These are phyloP conservation scores for Clarias pachynema DNA, from an alignment of 2,797 vertebrate species.

Conservation along the genomic window DNA sequence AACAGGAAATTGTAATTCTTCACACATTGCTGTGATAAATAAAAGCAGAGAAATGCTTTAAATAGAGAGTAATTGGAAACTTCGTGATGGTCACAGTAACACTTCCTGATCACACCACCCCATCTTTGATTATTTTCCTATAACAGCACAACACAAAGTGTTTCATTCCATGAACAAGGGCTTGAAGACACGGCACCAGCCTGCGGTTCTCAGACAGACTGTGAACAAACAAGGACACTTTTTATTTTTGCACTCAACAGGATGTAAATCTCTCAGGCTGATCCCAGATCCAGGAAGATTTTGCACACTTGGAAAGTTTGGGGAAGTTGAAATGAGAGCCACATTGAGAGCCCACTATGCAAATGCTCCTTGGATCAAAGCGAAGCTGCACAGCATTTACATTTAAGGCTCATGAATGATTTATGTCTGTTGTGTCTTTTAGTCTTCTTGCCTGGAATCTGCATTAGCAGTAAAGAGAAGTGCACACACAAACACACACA, in stretches of 20 bases:
- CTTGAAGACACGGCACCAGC: no score
- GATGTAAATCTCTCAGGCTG: conserved; percentile 7
- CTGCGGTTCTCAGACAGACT: neutral
- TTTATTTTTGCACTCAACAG: neutral
- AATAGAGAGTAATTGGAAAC: neutral
- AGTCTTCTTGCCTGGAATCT: conserved; percentile 23
- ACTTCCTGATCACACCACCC: neutral
- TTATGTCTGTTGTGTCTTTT: conserved; percentile 13
- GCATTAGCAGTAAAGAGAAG: conserved; percentile 24
- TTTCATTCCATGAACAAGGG: neutral
- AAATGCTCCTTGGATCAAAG: conserved; percentile 9
- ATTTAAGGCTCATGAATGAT: conserved; percentile 26
- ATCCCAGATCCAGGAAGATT: neutral
- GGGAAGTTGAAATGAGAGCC: conserved; percentile 5
- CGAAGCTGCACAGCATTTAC: conserved; percentile 7
- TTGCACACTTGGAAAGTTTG: neutral
- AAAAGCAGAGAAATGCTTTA: neutral
- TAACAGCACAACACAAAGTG: neutral
- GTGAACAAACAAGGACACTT: neutral
- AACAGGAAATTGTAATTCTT: neutral
- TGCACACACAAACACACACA: neutral
- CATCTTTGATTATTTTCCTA: neutral
- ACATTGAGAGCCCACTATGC: conserved; percentile 6
- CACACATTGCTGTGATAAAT: neutral
- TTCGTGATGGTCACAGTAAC: neutral